Conservation (phyloP, 35 echinoderm and acorn worm genomes). For the Eucidaris tribuloides region DNA sequence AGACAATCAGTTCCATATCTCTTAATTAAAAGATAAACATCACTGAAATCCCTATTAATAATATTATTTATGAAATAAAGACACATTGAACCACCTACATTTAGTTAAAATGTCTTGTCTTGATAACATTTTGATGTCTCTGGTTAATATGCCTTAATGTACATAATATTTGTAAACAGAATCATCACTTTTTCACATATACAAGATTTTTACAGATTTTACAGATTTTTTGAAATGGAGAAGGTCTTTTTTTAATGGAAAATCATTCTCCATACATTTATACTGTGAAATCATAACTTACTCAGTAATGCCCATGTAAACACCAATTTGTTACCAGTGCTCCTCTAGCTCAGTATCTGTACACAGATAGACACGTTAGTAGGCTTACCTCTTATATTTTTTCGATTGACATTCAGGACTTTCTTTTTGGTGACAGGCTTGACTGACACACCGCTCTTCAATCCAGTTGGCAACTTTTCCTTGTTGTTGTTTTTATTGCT, state of each 20-base stretch:
- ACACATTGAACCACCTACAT: too few species aligned
- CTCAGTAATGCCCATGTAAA: too few species aligned
- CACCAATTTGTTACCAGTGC: not conserved
- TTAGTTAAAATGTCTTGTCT: too few species aligned
- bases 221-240: too few species aligned
- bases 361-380: not conserved
- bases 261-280: too few species aligned
- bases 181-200: too few species aligned
- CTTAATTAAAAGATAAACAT: too few species aligned
- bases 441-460: not conserved
- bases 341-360: not conserved
- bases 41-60: too few species aligned
- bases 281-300: too few species aligned
- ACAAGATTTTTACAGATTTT: too few species aligned
- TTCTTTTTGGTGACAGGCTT: conserved; percentile 6
- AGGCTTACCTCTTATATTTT: conserved; percentile 59
- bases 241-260: too few species aligned
- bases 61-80: not conserved
- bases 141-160: not conserved
- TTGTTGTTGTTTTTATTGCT: not conserved
- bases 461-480: not conserved
- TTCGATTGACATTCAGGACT: conserved; percentile 44
- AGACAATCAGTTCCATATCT: too few species aligned
- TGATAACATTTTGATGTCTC: not conserved
- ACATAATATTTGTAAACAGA: not conserved